A percentile compares a stretch with the other conserved stretches of the same genome.
These are phyloP conservation scores for Heliconius eleuchia DNA, from an alignment of 1,140 invertebrate genomes.

Conservation along the genomic window DNA sequence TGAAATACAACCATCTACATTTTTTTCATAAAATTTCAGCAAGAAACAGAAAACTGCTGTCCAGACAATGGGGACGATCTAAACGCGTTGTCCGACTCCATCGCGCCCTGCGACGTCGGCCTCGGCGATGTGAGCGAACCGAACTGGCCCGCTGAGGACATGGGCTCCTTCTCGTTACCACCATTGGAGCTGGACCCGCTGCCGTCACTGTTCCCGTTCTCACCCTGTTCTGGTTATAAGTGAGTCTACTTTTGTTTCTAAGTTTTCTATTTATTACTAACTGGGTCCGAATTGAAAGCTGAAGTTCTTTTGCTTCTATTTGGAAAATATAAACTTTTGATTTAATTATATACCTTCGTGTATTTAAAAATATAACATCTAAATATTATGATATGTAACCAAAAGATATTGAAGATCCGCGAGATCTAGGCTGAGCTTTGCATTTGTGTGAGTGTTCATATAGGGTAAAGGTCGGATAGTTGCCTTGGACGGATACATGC, in stretches of 20 bases:
- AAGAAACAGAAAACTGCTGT: conserved; percentile 71
- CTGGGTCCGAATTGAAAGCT: too few relatives aligned
- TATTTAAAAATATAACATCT: too few relatives aligned
- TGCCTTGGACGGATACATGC: too few relatives aligned
- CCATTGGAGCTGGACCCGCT: conserved; percentile 89
- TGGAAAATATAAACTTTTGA: too few relatives aligned
- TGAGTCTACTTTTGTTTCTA: conserved; percentile 65
- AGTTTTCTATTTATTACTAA: too few relatives aligned
- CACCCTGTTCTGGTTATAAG: conserved; percentile 88
- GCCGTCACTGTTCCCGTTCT: conserved; percentile 87
- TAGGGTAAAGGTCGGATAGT: too few relatives aligned
- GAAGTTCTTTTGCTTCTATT: too few relatives aligned
- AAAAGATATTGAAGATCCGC: too few relatives aligned
- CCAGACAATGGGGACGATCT: conserved; percentile 70
- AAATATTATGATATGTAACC: too few relatives aligned
- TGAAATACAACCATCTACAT: background rate
- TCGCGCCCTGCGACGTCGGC: conserved; percentile 61
- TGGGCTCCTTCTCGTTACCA: conserved; percentile 90
- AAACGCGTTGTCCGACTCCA: conserved; percentile 58
- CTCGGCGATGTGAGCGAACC: conserved; percentile 64
- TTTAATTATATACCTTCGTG: too few relatives aligned
- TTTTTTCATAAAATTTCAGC: conserved; percentile 47
- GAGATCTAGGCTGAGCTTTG: too few relatives aligned
- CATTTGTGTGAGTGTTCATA: too few relatives aligned
- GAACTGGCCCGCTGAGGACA: conserved; percentile 87